phyloP scores from a whole-genome alignment of 2,797 vertebrate species.

The Dendrocincla fuliginosa region DNA sequence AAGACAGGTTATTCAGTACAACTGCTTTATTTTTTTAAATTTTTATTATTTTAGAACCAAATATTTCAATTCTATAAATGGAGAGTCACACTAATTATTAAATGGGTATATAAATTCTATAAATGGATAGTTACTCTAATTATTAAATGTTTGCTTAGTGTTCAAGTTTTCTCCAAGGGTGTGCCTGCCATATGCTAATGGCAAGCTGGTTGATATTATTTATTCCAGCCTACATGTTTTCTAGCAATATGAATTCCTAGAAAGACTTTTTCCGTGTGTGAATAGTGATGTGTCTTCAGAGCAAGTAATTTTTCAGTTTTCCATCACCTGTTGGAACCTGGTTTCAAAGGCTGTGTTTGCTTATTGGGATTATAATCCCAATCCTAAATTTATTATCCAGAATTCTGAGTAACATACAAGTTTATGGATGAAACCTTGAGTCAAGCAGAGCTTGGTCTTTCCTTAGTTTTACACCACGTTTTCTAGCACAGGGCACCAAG shows the following conservation, averaged over 20 bases:
- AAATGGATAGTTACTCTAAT: constrained; percentile 11
- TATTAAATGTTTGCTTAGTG: not conserved
- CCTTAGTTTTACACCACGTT: fast-evolving
- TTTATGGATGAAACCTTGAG: not conserved
- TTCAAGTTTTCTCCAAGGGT: constrained; percentile 1
- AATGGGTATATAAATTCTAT: not conserved
- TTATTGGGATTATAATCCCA: not conserved
- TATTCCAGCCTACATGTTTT: constrained; percentile 23
- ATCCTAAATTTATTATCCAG: not conserved
- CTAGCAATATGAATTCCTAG: not conserved
- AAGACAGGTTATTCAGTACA: not conserved
- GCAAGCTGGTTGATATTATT: constrained; percentile 27
- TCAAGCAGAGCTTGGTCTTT: not conserved
- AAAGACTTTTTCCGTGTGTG: not conserved
- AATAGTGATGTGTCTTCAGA: not conserved
- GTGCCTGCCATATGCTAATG: constrained; percentile 45
- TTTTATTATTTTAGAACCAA: not conserved
- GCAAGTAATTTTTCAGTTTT: not conserved
- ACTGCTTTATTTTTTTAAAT: not conserved
- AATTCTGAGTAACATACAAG: not conserved
- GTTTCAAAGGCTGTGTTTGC: not conserved
- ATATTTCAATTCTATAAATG: not conserved
- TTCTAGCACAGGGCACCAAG: not conserved
- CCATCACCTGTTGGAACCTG: not conserved
- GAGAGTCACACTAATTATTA: not conserved